Conservation (phyloP, 2,113 vertebrate species). For the Rhadina sibilatrix region DNA sequence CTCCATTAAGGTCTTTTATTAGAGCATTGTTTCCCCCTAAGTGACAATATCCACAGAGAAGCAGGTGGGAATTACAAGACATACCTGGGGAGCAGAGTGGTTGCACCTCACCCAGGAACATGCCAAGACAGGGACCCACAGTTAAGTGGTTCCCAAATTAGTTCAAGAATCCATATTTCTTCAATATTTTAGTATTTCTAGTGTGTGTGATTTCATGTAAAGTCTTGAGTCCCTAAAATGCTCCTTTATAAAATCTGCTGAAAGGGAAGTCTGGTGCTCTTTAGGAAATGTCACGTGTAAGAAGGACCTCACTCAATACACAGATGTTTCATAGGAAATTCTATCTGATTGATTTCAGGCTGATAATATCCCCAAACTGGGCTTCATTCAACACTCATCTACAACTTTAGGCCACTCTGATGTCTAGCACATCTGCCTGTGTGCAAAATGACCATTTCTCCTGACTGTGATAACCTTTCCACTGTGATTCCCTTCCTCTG, state of each 20-base stretch:
- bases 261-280: neutral
- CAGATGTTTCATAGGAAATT: neutral
- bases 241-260: neutral
- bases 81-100: neutral
- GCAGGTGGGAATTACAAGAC: too few relatives aligned
- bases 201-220: neutral
- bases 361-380: neutral
- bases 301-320: neutral
- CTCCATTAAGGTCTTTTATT: neutral
- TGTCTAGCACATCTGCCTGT: neutral
- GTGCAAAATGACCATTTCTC: neutral
- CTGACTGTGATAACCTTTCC: neutral
- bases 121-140: too few relatives aligned
- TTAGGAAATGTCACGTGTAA: neutral
- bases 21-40: neutral
- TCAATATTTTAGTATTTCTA: neutral
- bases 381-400: neutral
- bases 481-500: neutral
- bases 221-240: neutral
- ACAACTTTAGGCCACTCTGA: neutral
- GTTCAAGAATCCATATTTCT: neutral
- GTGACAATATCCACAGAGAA: neutral
- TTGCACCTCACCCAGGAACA: neutral
- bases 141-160: neutral
- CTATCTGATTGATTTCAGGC: neutral